Evolutionary conservation across 2,113 vertebrate genomes (phyloP), one percentile per base, ranked within the genome.

Genomic region (Ochotona curzoniae): DNA sequence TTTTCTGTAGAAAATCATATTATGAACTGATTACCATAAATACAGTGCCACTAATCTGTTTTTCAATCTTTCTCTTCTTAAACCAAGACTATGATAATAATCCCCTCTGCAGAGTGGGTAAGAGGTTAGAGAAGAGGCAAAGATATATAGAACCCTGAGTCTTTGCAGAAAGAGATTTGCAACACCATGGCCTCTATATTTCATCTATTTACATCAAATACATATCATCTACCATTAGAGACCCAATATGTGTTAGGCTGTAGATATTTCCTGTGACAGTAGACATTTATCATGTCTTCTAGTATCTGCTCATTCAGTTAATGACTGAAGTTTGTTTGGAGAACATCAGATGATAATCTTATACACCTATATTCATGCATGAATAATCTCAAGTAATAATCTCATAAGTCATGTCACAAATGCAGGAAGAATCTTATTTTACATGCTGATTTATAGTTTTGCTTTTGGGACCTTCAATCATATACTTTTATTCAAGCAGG

Each of bases 11-110:
- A 69, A 79, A 44, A 17, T 35, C 30, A 3, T 32, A 26, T 63
- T 74, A 23, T 70, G 7, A 11, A 82, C 8, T 20, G 21, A 8
- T 67, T 30, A 81, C 54, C 54, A 57, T 57, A 57, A 14, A 57
- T 18, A 57, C 17, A 57, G 14, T 11, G 17, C 15, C 30, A 1
- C 7, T 20, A 0, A 18, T 14, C 18, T n/a, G 2, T 4, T 32
- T 28, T 91, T 47, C 63, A 85, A 28, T 2, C 7, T 14, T 86
- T 60, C 13, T 30, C 2, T 81, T 78, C 51, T 44, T 57, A 83
- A 79, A 74, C 7, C 1, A 7, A 44, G 38, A 82, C 38, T 38
- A 66, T 57, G 23, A 3, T 38, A 2, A 76, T 51, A 28, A 57
- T 14, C 35, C 17, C 75, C 3, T 61, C 30, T 44, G n/a, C 35